phyloP scores from a whole-genome alignment of 2,888 invertebrate genomes.

The Agrochola macilenta region DNA sequence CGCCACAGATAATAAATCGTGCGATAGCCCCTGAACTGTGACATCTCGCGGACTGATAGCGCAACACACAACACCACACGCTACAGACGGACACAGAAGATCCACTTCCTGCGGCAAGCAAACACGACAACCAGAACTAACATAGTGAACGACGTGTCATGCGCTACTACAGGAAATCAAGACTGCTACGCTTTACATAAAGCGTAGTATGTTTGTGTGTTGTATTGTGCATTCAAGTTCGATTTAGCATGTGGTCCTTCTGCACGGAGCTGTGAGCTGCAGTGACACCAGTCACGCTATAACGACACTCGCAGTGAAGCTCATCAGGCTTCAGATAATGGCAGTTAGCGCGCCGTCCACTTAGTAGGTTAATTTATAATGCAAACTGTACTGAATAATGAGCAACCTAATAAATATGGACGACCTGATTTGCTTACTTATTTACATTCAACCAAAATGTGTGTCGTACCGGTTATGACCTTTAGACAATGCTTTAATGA shows the following conservation, averaged over 20 bases:
- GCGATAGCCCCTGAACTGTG: conserved; percentile 69
- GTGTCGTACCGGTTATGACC: conserved; percentile 43
- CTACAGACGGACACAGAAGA: conserved; percentile 20
- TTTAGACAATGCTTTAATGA: conserved; percentile 44
- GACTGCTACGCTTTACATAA: background rate
- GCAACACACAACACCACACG: conserved; percentile 40
- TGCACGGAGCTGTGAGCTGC: background rate
- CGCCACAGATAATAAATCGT: conserved; percentile 64
- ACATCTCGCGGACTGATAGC: conserved; percentile 63
- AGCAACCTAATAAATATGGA: conserved; percentile 59
- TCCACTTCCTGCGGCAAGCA: background rate
- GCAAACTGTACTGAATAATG: conserved; percentile 55
- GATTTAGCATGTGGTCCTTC: conserved; percentile 19
- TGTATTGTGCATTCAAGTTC: background rate
- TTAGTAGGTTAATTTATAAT: conserved; percentile 58
- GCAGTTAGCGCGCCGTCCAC: conserved; percentile 41
- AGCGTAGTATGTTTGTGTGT: too few species aligned
- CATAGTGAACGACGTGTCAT: background rate
- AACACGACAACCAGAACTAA: background rate
- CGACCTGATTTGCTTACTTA: conserved; percentile 55
- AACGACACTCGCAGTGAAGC: conserved; percentile 51
- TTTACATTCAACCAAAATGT: conserved; percentile 49
- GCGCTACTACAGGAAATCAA: background rate
- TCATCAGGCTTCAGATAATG: conserved; percentile 48
- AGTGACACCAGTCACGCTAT: conserved; percentile 10